phyloP scores from a whole-genome alignment of 2,113 vertebrate genomes.

The Heptranchias perlo region DNA sequence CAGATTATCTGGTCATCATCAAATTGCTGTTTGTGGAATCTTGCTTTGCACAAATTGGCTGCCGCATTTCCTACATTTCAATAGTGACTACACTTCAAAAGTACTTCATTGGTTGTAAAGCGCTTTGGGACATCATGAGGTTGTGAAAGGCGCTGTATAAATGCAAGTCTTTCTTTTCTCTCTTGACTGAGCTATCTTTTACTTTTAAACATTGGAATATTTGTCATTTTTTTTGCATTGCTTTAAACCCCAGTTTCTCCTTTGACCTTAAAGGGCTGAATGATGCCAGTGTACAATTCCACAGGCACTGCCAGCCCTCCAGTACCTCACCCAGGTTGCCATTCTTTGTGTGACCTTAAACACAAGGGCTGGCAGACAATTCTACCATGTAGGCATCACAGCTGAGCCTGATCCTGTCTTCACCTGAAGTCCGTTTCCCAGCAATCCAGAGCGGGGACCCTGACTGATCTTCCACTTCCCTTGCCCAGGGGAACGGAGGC shows the following conservation, averaged over 20 bases:
- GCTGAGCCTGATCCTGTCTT: background rate
- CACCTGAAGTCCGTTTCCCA: background rate
- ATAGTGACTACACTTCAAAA: too few species aligned
- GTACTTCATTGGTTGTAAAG: too few species aligned
- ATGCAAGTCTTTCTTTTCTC: too few species aligned
- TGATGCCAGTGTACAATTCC: background rate
- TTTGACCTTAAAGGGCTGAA: background rate
- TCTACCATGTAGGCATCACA: background rate
- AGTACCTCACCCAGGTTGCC: too few species aligned
- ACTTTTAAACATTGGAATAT: background rate
- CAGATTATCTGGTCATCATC: too few species aligned
- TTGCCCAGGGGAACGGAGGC: background rate
- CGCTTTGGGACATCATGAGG: too few species aligned
- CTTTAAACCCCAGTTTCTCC: background rate
- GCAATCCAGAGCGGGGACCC: background rate
- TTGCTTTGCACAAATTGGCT: too few species aligned
- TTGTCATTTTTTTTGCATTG: background rate
- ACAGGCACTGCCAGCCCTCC: background rate
- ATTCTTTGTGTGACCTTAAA: background rate
- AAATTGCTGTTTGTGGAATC: too few species aligned
- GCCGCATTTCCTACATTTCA: too few species aligned
- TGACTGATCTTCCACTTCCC: background rate
- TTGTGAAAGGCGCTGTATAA: too few species aligned
- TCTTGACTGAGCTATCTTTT: too few species aligned
- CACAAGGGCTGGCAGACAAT: background rate